phyloP scores from a whole-genome alignment of 2,797 vertebrate genomes.

The Danio jaintianensis region DNA sequence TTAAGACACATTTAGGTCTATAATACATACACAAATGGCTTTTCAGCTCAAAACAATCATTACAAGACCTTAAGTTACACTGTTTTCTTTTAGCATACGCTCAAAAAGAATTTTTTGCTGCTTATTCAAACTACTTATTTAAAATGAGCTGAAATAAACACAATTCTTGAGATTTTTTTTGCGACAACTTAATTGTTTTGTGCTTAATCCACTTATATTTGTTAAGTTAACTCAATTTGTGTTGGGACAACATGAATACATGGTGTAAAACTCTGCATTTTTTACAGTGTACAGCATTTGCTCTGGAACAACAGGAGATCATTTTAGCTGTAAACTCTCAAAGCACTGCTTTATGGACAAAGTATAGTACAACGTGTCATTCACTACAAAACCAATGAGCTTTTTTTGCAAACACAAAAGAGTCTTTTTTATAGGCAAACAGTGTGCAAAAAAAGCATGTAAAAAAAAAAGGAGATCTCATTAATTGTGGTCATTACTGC shows the following conservation, averaged over 20 bases:
- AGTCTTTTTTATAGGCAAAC: constrained; percentile 66
- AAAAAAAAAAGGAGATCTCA: constrained; percentile 74
- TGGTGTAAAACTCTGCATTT: too few species aligned
- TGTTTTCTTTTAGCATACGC: constrained; percentile 1
- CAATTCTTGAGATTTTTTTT: too few species aligned
- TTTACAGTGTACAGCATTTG: background rate
- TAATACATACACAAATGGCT: constrained; percentile 12
- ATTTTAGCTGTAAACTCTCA: constrained; percentile 19
- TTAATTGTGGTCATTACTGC: constrained; percentile 81
- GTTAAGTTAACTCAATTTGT: too few species aligned
- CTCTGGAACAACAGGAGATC: constrained; percentile 16
- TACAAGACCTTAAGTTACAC: background rate
- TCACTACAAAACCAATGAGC: constrained; percentile 53
- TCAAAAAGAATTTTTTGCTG: too few species aligned
- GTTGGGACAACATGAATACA: too few species aligned
- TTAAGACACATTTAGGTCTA: constrained; percentile 5
- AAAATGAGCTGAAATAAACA: too few species aligned
- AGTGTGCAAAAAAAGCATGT: too few species aligned
- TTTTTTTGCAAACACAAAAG: constrained; percentile 80
- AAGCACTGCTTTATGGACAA: constrained; percentile 15
- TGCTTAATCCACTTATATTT: too few species aligned
- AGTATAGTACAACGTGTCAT: constrained; percentile 12
- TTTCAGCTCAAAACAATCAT: constrained; percentile 10
- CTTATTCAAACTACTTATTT: too few species aligned
- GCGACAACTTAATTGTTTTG: too few species aligned